Evolutionary conservation across 2,797 vertebrate genomes (phyloP), one percentile per base, ranked within the genome.

Genomic region (Sternarchorhynchus goeldii): DNA sequence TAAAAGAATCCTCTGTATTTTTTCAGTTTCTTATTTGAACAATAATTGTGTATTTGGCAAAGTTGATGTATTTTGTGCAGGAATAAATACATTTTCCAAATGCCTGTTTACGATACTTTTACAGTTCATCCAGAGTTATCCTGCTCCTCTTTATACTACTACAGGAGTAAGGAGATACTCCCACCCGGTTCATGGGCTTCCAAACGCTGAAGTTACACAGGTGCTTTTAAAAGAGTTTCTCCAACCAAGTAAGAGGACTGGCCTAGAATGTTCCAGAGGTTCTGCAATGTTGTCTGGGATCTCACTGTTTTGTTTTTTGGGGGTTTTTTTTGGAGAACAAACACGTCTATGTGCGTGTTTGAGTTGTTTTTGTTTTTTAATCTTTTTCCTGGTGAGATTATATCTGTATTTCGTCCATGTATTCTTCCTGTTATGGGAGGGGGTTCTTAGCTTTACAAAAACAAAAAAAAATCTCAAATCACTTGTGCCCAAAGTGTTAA

Each of bases 61-160:
- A 39, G 55, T 20, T 60, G n/a, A 73, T 20, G 59, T 68, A 12
- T 65, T 78, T 10, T 41, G 5, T 21, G 32, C 56, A 12, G 14
- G 50, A 76, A 76, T 82, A 76, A 79, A 82, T 60, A 36, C n/a
- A 8, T 62, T 82, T 78, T 75, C 12, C 25, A 66, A 41, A 53
- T 53, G 3, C 34, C 32, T 17, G 31, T 0, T 1, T 21, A 20
- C 62, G 2, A 62, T 29, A 41, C 25, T 3, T 17, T 29, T 80
- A 6, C 64, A 16, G 3, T n/a, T 66, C 6, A 50, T 50, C 8
- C 45, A 50, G 10, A 50, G 45, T 12, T 3, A 12, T 50, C 10
- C 45, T 14, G 12, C 10, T 12, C 10, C 12, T 2, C 12, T 10
- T 50, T 12, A 0, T 41, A 2, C 14, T 12, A 50, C 10, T 14